These are phyloP conservation scores for Unio pictorum DNA, from an alignment of 2,888 invertebrate genomes.

Conservation along the genomic window DNA sequence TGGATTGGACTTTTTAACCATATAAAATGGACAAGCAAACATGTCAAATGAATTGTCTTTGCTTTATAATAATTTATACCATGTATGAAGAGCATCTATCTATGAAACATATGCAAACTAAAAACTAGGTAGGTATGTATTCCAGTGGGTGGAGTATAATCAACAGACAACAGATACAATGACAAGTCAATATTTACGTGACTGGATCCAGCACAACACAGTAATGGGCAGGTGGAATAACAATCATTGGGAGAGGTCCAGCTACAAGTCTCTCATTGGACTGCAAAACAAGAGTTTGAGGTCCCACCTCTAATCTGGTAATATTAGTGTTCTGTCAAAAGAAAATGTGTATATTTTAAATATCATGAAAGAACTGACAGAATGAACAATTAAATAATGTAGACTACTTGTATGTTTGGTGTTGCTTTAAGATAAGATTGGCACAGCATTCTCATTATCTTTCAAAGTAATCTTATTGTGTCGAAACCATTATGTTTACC, in stretches of 20 bases:
- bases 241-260: constrained; percentile 58
- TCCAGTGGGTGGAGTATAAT: too few species aligned
- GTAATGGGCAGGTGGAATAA: constrained; percentile 59
- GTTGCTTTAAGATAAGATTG: too few species aligned
- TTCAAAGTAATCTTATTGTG: neutral
- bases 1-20: too few species aligned
- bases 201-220: constrained; percentile 57
- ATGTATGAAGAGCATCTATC: too few species aligned
- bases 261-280: constrained; percentile 50
- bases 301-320: constrained; percentile 53
- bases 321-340: constrained; percentile 56
- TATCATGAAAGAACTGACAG: neutral
- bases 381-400: neutral
- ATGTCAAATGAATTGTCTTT: too few species aligned
- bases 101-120: too few species aligned
- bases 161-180: neutral
- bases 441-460: neutral
- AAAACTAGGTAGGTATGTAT: too few species aligned
- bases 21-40: too few species aligned
- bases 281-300: constrained; percentile 50
- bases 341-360: neutral
- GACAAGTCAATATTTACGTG: constrained; percentile 40
- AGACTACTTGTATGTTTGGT: neutral
- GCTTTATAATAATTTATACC: too few species aligned
- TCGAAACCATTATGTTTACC: too few species aligned